Base-by-base conservation (phyloP, 2,113 vertebrate genomes). In the Mionectes macconnelli region DNA sequence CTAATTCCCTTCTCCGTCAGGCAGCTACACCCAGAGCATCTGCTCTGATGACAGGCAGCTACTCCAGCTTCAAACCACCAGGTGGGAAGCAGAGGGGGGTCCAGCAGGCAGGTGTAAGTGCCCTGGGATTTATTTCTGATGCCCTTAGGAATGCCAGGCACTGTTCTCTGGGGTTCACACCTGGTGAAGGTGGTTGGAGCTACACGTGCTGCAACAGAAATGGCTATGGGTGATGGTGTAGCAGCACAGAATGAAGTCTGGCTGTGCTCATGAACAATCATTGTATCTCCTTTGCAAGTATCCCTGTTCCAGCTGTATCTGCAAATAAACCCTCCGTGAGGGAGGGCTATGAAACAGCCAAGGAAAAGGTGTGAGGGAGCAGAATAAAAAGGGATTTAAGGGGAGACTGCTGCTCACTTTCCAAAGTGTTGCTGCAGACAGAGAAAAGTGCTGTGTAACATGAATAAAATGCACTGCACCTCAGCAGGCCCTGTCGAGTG, bases 401-500 rank as follows among this genome's bases (percentile, higher is more conserved):
- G 19, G 33, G 28, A 82, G 18, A 44, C 69, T 49, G 42, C 20
- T 33, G 52, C 33, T 78, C 7, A 0, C 52, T 76, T 55, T 56
- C 67, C 11, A 20, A 27, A 31, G 22, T 4, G 6, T 24, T 28
- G n/a, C 49, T 82, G 45, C 2, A 0, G 69, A n/a, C 15, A 37
- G 39, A 49, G 66, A 9, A 63, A 49, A 49, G 18, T 0, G 1
- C 42, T 53, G 3, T 50, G 59, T 21, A 44, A n/a, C 1, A 1
- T 5, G 8, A 57, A 24, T 31, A 31, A 77, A 68, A 60, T 9
- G 28, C 42, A 23, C 50, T 44, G 63, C 52, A 40, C 47, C 33
- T 67, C 15, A 2, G 35, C 64, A 59, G 56, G 59, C 20, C 18
- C 49, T 45, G 8, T 27, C 0, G 0, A 23, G 45, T 12, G 30